Base-by-base conservation (phyloP, 2,113 vertebrate species). In the Morphnarchus princeps region DNA sequence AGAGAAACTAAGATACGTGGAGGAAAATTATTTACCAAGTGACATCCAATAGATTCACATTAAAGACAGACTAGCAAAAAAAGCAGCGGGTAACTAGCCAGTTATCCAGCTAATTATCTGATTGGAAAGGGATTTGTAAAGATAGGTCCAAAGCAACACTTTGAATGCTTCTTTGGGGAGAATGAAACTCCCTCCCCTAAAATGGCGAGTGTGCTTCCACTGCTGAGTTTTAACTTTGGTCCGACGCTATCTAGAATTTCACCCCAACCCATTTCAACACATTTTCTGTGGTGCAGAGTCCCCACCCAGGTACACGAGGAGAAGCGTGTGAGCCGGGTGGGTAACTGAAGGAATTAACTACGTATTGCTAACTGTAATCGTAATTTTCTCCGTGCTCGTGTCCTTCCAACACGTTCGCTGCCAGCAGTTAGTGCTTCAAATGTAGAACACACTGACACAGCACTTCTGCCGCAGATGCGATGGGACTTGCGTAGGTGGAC, bases 131-230 rank as follows among this genome's bases (percentile, higher is more conserved):
- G n/a, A 22, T 66, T 82, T 58, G 1, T 22, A 45, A 84, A 54
- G 28, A 5, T 9, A 32, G 1, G 10, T 54, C 82, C 50, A 55
- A n/a, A 15, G 4, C 25, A 66, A 42, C 2, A 5, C 3, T 71
- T 50, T 2, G 13, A 59, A 43, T 7, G 25, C 0, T 65, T 63
- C 16, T 72, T 16, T 32, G 5, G 2, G 16, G 5, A 7, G 3
- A 80, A 89, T 43, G 43, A 77, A 76, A 45, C 4, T 61, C 9
- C 38, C 24, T n/a, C 12, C 19, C 9, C 40, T 36, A 73, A 86
- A 86, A 70, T 1, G 15, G 6, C 0, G 0, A 78, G 4, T 2
- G 11, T 2, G 0, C 40, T 90, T 73, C 21, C 63, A 11, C 34
- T 12, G 25, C 22, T 42, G 34, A 73, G 17, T 31, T 76, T 54